Evolutionary conservation across 2,888 invertebrate genomes (phyloP).

Genomic region (Entomobrya multifasciata): DNA sequence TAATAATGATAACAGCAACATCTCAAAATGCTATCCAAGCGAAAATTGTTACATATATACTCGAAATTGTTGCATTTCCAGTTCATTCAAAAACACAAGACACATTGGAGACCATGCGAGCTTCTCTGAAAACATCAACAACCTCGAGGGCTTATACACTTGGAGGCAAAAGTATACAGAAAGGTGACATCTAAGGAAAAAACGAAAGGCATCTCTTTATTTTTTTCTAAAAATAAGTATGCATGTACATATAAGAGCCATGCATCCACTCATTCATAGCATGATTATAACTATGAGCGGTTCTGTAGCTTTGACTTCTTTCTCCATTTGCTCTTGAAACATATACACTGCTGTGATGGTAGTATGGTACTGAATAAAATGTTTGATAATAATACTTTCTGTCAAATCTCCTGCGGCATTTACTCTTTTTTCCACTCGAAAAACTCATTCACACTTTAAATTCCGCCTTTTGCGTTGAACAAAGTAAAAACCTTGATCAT

Average conservation of each 20-base stretch:
- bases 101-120: conserved; percentile 3
- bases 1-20: neutral
- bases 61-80: conserved; percentile 24
- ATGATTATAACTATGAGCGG: neutral
- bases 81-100: conserved; percentile 4
- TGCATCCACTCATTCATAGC: neutral
- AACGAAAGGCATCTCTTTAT: too few relatives aligned
- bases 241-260: too few relatives aligned
- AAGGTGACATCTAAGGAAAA: conserved; percentile 12
- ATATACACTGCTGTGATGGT: neutral
- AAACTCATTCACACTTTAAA: conserved; percentile 64
- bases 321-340: neutral
- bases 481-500: conserved; percentile 6
- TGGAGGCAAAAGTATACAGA: neutral
- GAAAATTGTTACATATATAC: conserved; percentile 35
- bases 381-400: conserved; percentile 3
- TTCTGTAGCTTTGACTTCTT: conserved; percentile 5
- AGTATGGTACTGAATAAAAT: too few relatives aligned
- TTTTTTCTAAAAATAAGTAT: too few relatives aligned
- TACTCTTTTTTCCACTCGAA: neutral
- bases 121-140: conserved; percentile 42
- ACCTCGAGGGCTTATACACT: conserved; percentile 27
- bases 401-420: conserved; percentile 62
- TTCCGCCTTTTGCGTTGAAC: conserved; percentile 5
- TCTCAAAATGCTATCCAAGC: conserved; percentile 17